Percentiles rank a stretch among this genome's conserved stretches.
Conservation (phyloP, 2,888 invertebrate genomes). For the Hylaea fasciaria region DNA sequence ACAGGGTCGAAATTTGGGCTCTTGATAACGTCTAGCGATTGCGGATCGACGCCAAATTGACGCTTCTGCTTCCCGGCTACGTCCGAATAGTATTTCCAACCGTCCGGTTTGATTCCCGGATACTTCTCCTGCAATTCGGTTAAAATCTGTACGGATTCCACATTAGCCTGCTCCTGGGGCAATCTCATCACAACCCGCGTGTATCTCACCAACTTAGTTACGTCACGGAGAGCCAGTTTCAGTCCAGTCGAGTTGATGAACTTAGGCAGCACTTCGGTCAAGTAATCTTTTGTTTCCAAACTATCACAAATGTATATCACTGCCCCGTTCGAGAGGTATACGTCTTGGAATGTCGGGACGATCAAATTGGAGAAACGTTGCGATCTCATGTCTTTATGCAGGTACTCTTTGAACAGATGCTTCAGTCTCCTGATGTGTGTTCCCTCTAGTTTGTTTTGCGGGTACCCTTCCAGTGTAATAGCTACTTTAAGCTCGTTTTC, state of each 20-base stretch:
- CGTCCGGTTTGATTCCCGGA: slow-evolving; percentile 69
- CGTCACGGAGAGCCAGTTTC: slow-evolving; percentile 68
- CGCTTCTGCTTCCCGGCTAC: slow-evolving; percentile 76
- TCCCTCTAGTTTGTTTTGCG: slow-evolving; percentile 73
- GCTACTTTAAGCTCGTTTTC: slow-evolving; percentile 75
- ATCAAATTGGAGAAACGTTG: slow-evolving; percentile 70
- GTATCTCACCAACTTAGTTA: slow-evolving; percentile 68
- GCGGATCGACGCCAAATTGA: slow-evolving; percentile 77
- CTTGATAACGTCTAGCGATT: slow-evolving; percentile 71
- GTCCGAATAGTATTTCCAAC: slow-evolving; percentile 78
- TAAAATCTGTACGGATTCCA: slow-evolving; percentile 68
- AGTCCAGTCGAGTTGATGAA: slow-evolving; percentile 72
- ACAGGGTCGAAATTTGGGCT: slow-evolving; percentile 65
- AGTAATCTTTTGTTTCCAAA: slow-evolving; percentile 75
- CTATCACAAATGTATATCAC: slow-evolving; percentile 79
- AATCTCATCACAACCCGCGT: slow-evolving; percentile 72
- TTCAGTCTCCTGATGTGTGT: slow-evolving; percentile 72
- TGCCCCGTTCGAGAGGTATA: slow-evolving; percentile 76
- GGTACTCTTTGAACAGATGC: slow-evolving; percentile 73
- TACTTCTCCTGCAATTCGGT: slow-evolving; percentile 60
- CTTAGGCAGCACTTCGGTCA: slow-evolving; percentile 69
- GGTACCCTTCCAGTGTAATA: slow-evolving; percentile 73
- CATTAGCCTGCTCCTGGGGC: slow-evolving; percentile 67
- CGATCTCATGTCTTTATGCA: slow-evolving; percentile 74
- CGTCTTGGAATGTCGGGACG: slow-evolving; percentile 75